Base-by-base conservation (phyloP, 1,140 invertebrate genomes). In the Phortica variegata region DNA sequence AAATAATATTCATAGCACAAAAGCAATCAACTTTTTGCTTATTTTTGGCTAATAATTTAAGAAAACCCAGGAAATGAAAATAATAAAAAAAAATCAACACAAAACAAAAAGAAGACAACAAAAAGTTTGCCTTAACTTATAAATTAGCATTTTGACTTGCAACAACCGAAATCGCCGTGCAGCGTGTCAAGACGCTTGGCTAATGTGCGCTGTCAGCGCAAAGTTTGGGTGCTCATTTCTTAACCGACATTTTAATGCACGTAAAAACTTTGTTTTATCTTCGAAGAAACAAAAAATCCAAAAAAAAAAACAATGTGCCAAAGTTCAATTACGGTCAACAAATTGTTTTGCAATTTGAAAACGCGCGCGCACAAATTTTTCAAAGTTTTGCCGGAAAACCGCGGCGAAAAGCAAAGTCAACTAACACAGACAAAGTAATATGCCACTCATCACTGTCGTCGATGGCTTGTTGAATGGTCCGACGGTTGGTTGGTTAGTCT, bases 321-420 rank as follows among this genome's bases (percentile, higher is more conserved):
- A 68, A 68, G 65, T 68, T 68, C 63, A 68, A 68, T 68, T 68
- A 68, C 54, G 63, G 63, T 68, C 63, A 62, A 66, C 63, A 68
- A 68, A 68, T 68, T 68, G 63, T 68, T 68, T 63, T 52, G 63
- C 63, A 68, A 68, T 68, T 68, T 68, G 52, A 60, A 63, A 57
- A 58, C 54, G 60, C 60, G 5, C 5, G 10, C 23, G 5, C 10
- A 6, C 5, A 5, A 10, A 26, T 58, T 68, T 68, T 69, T 68
- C 60, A 63, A 63, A 68, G 60, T 69, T 68, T 63, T 55, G 47
- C 43, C 46, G 51, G 45, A 44, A 44, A 56, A 49, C n/a, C 34
- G 29, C 20, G 10, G 26, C 8, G 20, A 43, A n/a, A 52, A 55
- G 40, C 48, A 52, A n/a, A n/a, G n/a, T n/a, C n/a, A n/a, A n/a